Base-by-base conservation (phyloP, 1,140 invertebrate species). In the Cyclina sinensis region DNA sequence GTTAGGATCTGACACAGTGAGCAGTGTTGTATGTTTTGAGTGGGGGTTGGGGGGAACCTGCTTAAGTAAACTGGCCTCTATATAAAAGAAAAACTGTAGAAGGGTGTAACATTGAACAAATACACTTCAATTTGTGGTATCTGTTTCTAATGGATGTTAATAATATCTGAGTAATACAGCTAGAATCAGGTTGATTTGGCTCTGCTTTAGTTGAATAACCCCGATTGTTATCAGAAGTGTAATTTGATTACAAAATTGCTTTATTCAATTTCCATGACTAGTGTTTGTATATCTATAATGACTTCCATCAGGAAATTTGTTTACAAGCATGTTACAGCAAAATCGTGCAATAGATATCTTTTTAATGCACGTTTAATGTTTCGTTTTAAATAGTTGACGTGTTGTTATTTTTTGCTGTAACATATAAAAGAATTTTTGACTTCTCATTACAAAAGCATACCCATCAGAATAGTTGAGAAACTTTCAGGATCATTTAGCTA, bases 331-430 rank as follows among this genome's bases (percentile, higher is more conserved):
- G 65, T 70, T 27, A 37, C 1, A 37, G 35, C 65, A 37, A 35
- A 70, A 12, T 7, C n/a, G 27, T 16, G 65, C n/a, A 70, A 70
- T 14, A n/a, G 57, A 62, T 62, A 62, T 27, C 57, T 78, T 54
- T 54, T 78, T 51, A 78, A 78, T 54, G 74, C 16, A 39, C 54
- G 74, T 54, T 78, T 78, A 78, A 78, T 78, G 74, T 54, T 78
- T 35, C 74, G 54, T 9, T 30, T 78, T 24, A 32, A 78, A 35
- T 37, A 35, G 48, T 78, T 78, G 74, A 78, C 74, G 54, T 46
- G 51, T n/a, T 24, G 27, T 24, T 16, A 4, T 32, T 11, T 46
- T 74, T 46, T 78, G 74, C n/a, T 73, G 32, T 21, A 16, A 16
- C 39, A 39, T 73, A n/a, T 18, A 30, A 39, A 76, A 51, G 30